Conservation (phyloP, 2,888 invertebrate species). For the Anorthoa munda region DNA sequence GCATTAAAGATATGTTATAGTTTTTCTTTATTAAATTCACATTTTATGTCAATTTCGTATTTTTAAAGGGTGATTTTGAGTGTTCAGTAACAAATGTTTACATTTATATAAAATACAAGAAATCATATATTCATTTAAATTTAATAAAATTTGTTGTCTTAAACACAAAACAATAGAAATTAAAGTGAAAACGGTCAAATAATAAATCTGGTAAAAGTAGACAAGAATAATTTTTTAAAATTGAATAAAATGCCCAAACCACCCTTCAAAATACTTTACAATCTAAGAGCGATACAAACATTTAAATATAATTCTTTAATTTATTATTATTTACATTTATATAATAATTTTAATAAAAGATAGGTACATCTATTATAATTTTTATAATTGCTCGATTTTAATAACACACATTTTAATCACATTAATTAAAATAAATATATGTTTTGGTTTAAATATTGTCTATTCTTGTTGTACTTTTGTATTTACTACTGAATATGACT, state of each 20-base stretch:
- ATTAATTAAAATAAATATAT: slow-evolving; percentile 13
- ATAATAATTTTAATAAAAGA: slow-evolving; percentile 14
- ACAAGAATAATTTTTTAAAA: not conserved
- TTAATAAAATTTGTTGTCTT: not conserved
- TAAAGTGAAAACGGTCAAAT: not conserved
- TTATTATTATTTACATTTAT: slow-evolving; percentile 11
- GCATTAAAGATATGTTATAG: slow-evolving; percentile 64
- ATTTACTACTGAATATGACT: slow-evolving; percentile 2
- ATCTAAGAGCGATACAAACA: slow-evolving; percentile 33
- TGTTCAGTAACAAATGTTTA: not conserved
- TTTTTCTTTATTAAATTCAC: slow-evolving; percentile 58
- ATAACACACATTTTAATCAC: slow-evolving; percentile 25
- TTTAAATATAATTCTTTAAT: slow-evolving; percentile 17
- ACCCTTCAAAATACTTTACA: slow-evolving; percentile 26
- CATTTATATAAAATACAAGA: slow-evolving; percentile 22
- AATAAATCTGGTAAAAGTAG: not conserved
- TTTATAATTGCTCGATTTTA: slow-evolving; percentile 55
- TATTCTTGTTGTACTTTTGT: slow-evolving; percentile 51
- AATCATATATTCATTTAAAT: not conserved
- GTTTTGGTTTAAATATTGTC: slow-evolving; percentile 50
- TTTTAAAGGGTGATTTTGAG: slow-evolving; percentile 34
- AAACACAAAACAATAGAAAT: not conserved
- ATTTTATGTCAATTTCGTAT: slow-evolving; percentile 54
- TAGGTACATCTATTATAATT: slow-evolving; percentile 6
- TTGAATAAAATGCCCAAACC: slow-evolving; percentile 11